phyloP scores from a whole-genome alignment of 1,140 invertebrate species.

The Pectinophora gossypiella region DNA sequence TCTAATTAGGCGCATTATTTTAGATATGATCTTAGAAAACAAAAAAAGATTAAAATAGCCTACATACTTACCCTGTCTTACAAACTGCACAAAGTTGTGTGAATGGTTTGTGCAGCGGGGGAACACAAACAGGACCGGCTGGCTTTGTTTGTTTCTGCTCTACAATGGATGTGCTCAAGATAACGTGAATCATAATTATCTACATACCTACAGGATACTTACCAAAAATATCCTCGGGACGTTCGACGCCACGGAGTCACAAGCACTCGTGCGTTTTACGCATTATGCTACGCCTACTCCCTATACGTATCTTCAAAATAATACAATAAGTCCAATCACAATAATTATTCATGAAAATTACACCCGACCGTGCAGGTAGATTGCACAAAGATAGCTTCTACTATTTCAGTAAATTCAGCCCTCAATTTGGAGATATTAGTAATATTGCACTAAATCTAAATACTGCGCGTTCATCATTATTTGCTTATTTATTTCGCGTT shows the following conservation, averaged over 20 bases:
- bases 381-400: slow-evolving; percentile 57
- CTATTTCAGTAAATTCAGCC: background rate
- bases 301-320: slow-evolving; percentile 38
- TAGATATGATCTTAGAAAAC: too few relatives aligned
- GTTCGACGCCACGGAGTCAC: slow-evolving; percentile 17
- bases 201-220: slow-evolving; percentile 36
- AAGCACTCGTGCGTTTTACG: slow-evolving; percentile 30
- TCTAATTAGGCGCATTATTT: too few relatives aligned
- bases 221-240: slow-evolving; percentile 42
- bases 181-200: slow-evolving; percentile 19
- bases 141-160: slow-evolving; percentile 6
- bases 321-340: slow-evolving; percentile 42
- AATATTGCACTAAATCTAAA: slow-evolving; percentile 61
- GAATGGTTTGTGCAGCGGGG: too few relatives aligned
- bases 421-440: background rate
- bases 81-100: too few relatives aligned
- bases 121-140: too few relatives aligned
- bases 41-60: too few relatives aligned
- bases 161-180: slow-evolving; percentile 5
- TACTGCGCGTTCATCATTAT: slow-evolving; percentile 40
- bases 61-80: too few relatives aligned
- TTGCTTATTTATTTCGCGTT: slow-evolving; percentile 53
- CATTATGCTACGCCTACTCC: slow-evolving; percentile 40
- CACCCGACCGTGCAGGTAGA: slow-evolving; percentile 64
- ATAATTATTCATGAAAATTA: slow-evolving; percentile 60